phyloP scores from a whole-genome alignment of 2,113 vertebrate genomes.

The Myocastor coypus region DNA sequence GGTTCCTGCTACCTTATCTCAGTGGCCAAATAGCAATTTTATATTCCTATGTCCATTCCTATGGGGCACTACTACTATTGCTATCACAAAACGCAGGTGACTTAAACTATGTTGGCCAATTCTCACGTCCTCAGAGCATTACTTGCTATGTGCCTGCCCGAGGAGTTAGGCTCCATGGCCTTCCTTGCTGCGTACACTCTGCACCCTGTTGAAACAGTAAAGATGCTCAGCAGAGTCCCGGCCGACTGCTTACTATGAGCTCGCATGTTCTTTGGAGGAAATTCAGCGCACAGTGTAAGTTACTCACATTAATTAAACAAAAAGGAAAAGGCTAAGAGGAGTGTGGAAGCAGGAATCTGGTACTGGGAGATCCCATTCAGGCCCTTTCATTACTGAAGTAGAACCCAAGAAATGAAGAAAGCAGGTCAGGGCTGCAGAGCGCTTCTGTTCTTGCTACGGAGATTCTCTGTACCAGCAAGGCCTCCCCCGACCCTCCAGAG shows the following conservation, averaged over 20 bases:
- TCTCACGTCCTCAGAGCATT: neutral
- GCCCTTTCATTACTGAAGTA: conserved; percentile 26
- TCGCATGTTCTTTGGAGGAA: conserved; percentile 29
- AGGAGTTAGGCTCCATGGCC: neutral
- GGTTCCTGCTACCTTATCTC: neutral
- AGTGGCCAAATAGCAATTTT: neutral
- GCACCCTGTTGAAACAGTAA: neutral
- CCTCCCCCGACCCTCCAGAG: neutral
- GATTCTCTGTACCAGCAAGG: neutral
- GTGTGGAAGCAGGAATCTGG: conserved; percentile 1
- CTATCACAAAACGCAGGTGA: neutral
- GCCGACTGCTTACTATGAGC: neutral
- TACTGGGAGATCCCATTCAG: neutral
- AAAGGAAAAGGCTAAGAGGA: neutral
- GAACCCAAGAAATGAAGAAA: neutral
- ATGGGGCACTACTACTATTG: neutral
- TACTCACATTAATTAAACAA: conserved; percentile 7
- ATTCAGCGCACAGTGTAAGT: neutral
- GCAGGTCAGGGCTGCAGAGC: neutral
- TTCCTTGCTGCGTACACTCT: neutral
- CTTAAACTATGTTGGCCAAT: neutral
- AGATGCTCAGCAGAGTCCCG: neutral
- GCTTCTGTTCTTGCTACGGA: neutral
- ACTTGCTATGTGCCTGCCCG: neutral
- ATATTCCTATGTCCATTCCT: neutral